Percentiles rank a stretch among this genome's conserved stretches.
Conservation (phyloP, 2,888 invertebrate genomes). For the Sussaba pulchella region DNA sequence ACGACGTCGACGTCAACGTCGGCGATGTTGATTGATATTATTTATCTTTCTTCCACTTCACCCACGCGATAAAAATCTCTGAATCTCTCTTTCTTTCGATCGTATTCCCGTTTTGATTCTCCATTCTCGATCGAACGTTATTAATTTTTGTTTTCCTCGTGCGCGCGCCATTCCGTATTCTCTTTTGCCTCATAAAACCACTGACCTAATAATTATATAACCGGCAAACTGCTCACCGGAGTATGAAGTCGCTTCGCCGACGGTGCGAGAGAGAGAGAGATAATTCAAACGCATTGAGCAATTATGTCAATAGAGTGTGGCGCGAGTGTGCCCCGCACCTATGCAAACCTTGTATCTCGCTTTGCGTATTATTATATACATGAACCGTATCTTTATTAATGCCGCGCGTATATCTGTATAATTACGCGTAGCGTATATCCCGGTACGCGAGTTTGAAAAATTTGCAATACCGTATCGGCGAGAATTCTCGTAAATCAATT, state of each 20-base stretch:
- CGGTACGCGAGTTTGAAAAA: neutral
- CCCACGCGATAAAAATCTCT: neutral
- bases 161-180: constrained; percentile 33
- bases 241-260: constrained; percentile 64
- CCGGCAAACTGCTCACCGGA: constrained; percentile 61
- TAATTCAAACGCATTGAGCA: constrained; percentile 67
- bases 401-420: neutral
- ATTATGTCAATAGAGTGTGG: constrained; percentile 66
- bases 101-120: neutral
- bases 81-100: neutral
- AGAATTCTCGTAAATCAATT: constrained; percentile 37
- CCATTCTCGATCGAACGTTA: neutral
- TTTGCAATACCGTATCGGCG: neutral
- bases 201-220: constrained; percentile 67
- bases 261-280: constrained; percentile 41
- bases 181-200: constrained; percentile 62
- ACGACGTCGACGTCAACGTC: neutral
- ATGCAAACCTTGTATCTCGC: constrained; percentile 48
- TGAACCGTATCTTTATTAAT: neutral
- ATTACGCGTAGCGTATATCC: neutral
- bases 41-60: neutral
- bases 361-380: constrained; percentile 62
- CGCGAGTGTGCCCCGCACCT: constrained; percentile 37
- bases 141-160: neutral
- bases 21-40: neutral